These are phyloP conservation scores for Caiman crocodilus DNA, from an alignment of 2,797 vertebrate genomes.

Conservation along the genomic window DNA sequence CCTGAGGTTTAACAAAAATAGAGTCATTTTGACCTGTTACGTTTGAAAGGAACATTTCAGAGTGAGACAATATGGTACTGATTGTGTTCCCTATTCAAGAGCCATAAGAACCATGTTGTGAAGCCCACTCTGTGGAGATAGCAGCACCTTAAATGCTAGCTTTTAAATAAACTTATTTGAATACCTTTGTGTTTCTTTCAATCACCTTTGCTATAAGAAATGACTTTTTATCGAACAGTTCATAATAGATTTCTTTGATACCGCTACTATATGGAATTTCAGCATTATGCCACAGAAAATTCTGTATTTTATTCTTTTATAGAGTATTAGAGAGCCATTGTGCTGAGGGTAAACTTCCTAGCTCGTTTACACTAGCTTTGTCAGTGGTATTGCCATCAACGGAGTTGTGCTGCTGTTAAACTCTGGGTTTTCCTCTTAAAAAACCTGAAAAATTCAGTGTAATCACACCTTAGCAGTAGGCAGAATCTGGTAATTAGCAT, in stretches of 20 bases:
- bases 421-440: not conserved
- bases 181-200: not conserved
- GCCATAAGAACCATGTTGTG: not conserved
- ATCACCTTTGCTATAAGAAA: not conserved
- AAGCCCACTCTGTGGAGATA: rapidly evolving
- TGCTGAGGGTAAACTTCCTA: not conserved
- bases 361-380: not conserved
- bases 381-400: not conserved
- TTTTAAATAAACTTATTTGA: not conserved
- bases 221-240: not conserved
- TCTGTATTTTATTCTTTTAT: not conserved
- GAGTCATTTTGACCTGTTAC: not conserved
- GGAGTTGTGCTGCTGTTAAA: not conserved
- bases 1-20: not conserved
- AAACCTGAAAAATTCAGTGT: not conserved
- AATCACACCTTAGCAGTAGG: not conserved
- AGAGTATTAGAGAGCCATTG: not conserved
- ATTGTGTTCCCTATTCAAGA: not conserved
- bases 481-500: not conserved
- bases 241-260: not conserved
- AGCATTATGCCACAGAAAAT: not conserved
- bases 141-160: not conserved
- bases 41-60: not conserved
- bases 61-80: not conserved
- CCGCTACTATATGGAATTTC: not conserved